Evolutionary conservation across 1,140 invertebrate genomes (phyloP).

Genomic region (Drosophila malerkotliana): DNA sequence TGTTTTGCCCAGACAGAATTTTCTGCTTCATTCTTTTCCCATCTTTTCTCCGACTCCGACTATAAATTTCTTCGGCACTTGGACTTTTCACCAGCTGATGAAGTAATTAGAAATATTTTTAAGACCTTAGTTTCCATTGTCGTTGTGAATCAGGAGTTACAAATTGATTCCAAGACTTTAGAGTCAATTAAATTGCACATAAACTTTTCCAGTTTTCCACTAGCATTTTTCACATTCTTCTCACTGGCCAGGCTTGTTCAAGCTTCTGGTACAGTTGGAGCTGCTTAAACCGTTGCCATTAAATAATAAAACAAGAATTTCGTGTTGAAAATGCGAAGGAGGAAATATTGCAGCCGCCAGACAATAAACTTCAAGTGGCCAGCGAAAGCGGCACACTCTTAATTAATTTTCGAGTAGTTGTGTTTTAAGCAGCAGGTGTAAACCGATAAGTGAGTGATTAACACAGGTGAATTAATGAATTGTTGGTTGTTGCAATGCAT

Average conservation of each 20-base stretch:
- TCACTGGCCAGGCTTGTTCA: background rate
- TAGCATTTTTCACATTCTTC: background rate
- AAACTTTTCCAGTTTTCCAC: background rate
- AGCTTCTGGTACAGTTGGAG: background rate
- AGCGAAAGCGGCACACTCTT: slow-evolving; percentile 19
- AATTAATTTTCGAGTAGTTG: slow-evolving; percentile 18
- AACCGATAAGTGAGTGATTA: slow-evolving; percentile 46
- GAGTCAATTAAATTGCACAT: background rate
- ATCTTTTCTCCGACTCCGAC: slow-evolving; percentile 27
- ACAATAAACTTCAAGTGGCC: slow-evolving; percentile 8
- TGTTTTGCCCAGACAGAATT: slow-evolving; percentile 43
- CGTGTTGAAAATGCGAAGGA: slow-evolving; percentile 1
- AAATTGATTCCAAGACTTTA: background rate
- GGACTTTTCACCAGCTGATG: background rate
- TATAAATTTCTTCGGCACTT: slow-evolving; percentile 10
- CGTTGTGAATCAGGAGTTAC: background rate
- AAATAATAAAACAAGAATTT: slow-evolving; percentile 5
- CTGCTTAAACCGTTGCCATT: background rate
- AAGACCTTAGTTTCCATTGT: background rate
- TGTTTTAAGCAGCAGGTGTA: slow-evolving; percentile 5
- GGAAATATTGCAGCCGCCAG: background rate
- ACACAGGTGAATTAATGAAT: slow-evolving; percentile 25
- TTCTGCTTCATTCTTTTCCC: slow-evolving; percentile 22
- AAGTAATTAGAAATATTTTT: background rate
- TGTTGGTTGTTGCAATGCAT: slow-evolving; percentile 17